Conservation (phyloP, 2,888 invertebrate genomes). For the Andrena bucephala region DNA sequence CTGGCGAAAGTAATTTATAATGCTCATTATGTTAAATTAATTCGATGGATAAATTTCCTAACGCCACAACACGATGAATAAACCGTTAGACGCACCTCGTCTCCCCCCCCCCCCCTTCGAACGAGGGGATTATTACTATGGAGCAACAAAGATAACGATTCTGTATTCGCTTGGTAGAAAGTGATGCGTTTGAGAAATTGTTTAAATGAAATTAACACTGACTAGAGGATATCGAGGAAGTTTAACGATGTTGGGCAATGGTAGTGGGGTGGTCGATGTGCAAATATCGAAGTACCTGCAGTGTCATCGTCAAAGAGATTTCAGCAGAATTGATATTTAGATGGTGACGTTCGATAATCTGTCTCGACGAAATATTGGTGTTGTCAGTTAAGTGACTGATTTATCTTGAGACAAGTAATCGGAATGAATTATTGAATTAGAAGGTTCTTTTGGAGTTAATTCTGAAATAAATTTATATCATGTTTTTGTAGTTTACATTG, state of each 20-base stretch:
- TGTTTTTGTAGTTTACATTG: no score
- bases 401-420: no score
- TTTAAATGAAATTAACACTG: slow-evolving; percentile 19
- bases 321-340: not conserved
- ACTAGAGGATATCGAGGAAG: slow-evolving; percentile 16
- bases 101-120: not conserved
- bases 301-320: not conserved
- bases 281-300: not conserved
- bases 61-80: slow-evolving; percentile 25
- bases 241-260: not conserved
- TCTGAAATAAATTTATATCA: no score
- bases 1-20: slow-evolving; percentile 48
- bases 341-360: not conserved
- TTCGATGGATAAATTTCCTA: slow-evolving; percentile 50
- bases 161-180: slow-evolving; percentile 18
- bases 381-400: no score
- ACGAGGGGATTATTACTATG: slow-evolving; percentile 32
- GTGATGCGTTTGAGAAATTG: slow-evolving; percentile 24
- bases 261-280: slow-evolving; percentile 4
- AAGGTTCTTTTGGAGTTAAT: no score
- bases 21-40: slow-evolving; percentile 51
- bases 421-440: no score
- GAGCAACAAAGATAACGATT: slow-evolving; percentile 45
- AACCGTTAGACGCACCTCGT: slow-evolving; percentile 26
- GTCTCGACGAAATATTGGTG: no score